Base-by-base conservation (phyloP, 2,888 invertebrate genomes). In the Tuta absoluta region DNA sequence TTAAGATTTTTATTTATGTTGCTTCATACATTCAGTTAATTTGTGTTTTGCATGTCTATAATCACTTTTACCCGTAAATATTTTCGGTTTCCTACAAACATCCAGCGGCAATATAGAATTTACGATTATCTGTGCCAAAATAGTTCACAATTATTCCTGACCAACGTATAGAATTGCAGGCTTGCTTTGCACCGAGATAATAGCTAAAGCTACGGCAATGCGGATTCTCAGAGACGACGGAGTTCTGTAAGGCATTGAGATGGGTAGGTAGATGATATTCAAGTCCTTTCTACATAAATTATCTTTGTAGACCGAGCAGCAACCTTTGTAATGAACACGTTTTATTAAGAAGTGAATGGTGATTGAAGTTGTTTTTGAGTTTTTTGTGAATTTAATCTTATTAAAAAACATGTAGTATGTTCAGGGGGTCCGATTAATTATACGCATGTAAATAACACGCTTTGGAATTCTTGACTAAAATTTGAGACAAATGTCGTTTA, bases 221-320 rank as follows among this genome's bases (percentile, higher is more conserved):
- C 56, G 56, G 56, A 12, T 56, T 56, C 56, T 56, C 33, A 17
- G 51, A 48, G 56, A 17, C 56, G 28, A 33, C 28, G 33, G n/a
- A 56, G 17, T 56, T 56, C 45, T 17, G n/a, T 17, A n/a, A 45
- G 45, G 17, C 17, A n/a, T 3, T 17, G 17, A 41, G 41, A 41
- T 41, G 17, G 45, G 45, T 45, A 45, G 17, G 45, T n/a, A 45
- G n/a, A 41, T 41, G n/a, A n/a, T 38, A 38, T 10, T 12, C 38
- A 2, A 14, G 14, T 41, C 45, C n/a, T 45, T n/a, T 45, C n/a
- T 45, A 45, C 45, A 45, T 45, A 45, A 45, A 17, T 45, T 45
- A 17, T 45, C 45, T 45, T 45, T 45, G 45, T 45, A 45, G n/a
- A 45, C 17, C n/a, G 45, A 45, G 8, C 10, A 11, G 12, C 33